Percentiles rank a stretch among this genome's conserved stretches.
Conservation (phyloP, 2,797 vertebrate species). For the Hydrophis major region DNA sequence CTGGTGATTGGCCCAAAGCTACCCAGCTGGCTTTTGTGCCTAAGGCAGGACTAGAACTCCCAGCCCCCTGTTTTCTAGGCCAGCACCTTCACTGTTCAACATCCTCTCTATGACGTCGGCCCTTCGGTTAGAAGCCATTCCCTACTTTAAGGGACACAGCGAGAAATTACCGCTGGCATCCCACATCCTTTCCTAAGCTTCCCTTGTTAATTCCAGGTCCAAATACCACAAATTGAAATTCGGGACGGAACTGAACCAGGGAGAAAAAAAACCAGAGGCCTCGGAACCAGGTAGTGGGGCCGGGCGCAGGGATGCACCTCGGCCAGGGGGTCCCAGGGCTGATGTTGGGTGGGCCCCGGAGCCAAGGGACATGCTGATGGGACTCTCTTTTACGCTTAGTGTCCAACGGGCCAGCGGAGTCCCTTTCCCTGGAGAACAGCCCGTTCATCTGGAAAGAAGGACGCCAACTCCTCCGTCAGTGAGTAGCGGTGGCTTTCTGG, state of each 20-base stretch:
- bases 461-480: constrained; percentile 89
- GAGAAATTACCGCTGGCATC: background rate
- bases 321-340: background rate
- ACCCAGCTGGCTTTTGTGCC: background rate
- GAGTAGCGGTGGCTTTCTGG: constrained; percentile 44
- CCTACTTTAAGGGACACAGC: background rate
- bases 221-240: constrained; percentile 92
- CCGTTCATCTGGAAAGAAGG: constrained; percentile 91
- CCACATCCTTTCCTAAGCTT: background rate
- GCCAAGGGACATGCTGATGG: background rate
- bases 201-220: constrained; percentile 68
- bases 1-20: background rate
- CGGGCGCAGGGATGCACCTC: rapidly evolving
- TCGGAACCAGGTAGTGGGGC: constrained; percentile 77
- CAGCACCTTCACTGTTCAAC: background rate
- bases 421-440: constrained; percentile 80
- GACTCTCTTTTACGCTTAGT: constrained; percentile 61
- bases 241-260: constrained; percentile 80
- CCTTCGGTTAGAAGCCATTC: rapidly evolving
- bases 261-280: constrained; percentile 83
- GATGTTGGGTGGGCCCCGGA: too few species aligned
- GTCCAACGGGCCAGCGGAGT: constrained; percentile 83
- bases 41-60: background rate
- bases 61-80: background rate
- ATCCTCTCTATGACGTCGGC: background rate